Evolutionary conservation across 2,113 vertebrate genomes (phyloP).

Genomic region (Acrocephalus arundinaceus): DNA sequence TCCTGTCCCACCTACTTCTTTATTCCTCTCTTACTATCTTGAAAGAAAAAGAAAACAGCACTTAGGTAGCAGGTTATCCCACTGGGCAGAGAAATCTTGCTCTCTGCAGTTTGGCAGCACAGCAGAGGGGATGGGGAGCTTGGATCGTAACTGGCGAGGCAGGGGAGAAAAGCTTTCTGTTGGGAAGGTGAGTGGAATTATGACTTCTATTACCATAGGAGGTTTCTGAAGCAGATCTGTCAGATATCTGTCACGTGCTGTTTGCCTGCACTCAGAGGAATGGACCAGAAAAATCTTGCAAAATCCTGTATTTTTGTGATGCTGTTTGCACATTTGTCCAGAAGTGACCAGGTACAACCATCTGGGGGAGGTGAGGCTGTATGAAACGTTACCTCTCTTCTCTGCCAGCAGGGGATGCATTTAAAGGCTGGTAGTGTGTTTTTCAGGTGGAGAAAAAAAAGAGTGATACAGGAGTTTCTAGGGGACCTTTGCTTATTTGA

Average conservation of each 20-base stretch:
- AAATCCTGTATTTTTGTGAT: not conserved
- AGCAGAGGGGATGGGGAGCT: not conserved
- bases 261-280: not conserved
- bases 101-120: not conserved
- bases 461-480: not conserved
- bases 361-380: not conserved
- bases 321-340: not conserved
- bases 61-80: not conserved
- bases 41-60: not conserved
- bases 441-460: not conserved
- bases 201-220: not conserved
- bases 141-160: not conserved
- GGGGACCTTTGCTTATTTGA: not conserved
- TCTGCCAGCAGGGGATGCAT: not conserved
- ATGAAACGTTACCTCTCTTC: not conserved
- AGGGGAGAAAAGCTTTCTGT: not conserved
- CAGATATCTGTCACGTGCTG: rapidly evolving
- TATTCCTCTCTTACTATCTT: not conserved
- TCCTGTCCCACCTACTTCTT: not conserved
- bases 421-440: not conserved
- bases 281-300: not conserved
- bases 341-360: not conserved
- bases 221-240: not conserved
- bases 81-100: not conserved
- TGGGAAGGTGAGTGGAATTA: not conserved